Percentiles rank a stretch among this genome's conserved stretches.
Conservation (phyloP, 2,797 vertebrate species). For the Thripadectes ignobilis region DNA sequence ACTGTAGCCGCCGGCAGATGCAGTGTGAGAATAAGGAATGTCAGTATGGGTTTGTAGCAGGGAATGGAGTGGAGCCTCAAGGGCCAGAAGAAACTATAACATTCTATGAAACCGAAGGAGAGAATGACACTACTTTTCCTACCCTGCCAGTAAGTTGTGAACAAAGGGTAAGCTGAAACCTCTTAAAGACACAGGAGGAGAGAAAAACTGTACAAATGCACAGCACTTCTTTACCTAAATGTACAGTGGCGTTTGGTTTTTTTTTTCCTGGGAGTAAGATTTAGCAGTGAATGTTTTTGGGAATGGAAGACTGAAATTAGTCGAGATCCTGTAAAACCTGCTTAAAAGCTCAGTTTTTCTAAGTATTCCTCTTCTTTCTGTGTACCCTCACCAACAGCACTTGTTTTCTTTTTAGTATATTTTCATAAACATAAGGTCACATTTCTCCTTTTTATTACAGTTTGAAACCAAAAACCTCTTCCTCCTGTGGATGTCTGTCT, state of each 20-base stretch:
- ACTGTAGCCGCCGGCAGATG: slow-evolving; percentile 84
- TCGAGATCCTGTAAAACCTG: not conserved
- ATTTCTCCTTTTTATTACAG: not conserved
- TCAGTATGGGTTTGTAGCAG: slow-evolving; percentile 82
- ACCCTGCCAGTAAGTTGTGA: slow-evolving; percentile 79
- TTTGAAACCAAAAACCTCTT: not conserved
- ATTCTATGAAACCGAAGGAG: slow-evolving; percentile 87
- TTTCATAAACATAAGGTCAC: not conserved
- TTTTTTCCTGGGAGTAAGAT: not conserved
- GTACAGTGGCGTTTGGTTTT: not conserved
- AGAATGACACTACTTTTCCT: slow-evolving; percentile 76
- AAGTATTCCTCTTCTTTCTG: not conserved
- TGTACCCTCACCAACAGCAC: not conserved
- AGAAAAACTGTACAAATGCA: too few species aligned
- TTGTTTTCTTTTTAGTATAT: not conserved
- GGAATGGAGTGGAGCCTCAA: slow-evolving; percentile 73
- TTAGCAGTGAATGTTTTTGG: not conserved
- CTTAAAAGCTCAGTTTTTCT: not conserved
- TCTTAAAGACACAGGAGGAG: not conserved
- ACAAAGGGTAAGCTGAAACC: not conserved
- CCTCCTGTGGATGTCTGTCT: not conserved
- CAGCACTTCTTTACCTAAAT: not conserved
- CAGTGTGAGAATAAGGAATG: slow-evolving; percentile 84
- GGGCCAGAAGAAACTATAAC: slow-evolving; percentile 82
- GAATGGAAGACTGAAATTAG: not conserved